A percentile compares a stretch with the other conserved stretches of the same genome.
These are phyloP conservation scores for Scaptomyza caliginosa DNA, from an alignment of 2,888 invertebrate species.

Conservation along the genomic window DNA sequence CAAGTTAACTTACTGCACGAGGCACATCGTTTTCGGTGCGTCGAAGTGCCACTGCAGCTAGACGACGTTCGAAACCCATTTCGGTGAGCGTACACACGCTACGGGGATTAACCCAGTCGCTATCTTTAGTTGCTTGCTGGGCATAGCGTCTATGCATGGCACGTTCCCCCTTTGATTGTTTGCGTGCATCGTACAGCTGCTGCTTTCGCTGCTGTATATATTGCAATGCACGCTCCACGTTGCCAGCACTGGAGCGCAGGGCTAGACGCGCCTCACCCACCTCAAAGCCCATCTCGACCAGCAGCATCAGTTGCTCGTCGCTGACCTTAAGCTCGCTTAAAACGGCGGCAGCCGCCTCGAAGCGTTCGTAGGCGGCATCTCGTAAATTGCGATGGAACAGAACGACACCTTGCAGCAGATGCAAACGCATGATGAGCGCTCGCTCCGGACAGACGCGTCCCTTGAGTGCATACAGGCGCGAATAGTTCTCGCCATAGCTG, in stretches of 20 bases:
- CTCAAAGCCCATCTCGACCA: constrained; percentile 88
- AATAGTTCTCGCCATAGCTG: constrained; percentile 88
- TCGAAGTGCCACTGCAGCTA: constrained; percentile 87
- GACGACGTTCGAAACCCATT: constrained; percentile 88
- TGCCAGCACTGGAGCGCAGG: constrained; percentile 86
- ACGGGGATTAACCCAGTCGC: constrained; percentile 82
- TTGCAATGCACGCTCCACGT: constrained; percentile 87
- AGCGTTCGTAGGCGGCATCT: constrained; percentile 86
- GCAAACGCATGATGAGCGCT: constrained; percentile 90
- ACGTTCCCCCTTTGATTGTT: constrained; percentile 85
- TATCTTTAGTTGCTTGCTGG: constrained; percentile 36
- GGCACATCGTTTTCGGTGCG: constrained; percentile 89
- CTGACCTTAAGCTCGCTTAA: constrained; percentile 87
- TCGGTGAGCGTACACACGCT: constrained; percentile 85
- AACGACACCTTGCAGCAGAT: constrained; percentile 91
- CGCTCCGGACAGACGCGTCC: constrained; percentile 88
- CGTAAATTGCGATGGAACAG: constrained; percentile 90
- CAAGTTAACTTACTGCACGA: constrained; percentile 86
- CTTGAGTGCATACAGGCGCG: constrained; percentile 86
- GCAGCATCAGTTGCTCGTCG: constrained; percentile 84
- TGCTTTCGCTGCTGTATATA: constrained; percentile 87
- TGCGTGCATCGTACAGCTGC: constrained; percentile 85
- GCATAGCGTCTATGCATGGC: constrained; percentile 45
- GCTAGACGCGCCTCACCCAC: constrained; percentile 89
- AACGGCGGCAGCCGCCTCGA: constrained; percentile 88